These are phyloP conservation scores for Tachyglossus aculeatus DNA, from an alignment of 2,797 vertebrate species.

Conservation along the genomic window DNA sequence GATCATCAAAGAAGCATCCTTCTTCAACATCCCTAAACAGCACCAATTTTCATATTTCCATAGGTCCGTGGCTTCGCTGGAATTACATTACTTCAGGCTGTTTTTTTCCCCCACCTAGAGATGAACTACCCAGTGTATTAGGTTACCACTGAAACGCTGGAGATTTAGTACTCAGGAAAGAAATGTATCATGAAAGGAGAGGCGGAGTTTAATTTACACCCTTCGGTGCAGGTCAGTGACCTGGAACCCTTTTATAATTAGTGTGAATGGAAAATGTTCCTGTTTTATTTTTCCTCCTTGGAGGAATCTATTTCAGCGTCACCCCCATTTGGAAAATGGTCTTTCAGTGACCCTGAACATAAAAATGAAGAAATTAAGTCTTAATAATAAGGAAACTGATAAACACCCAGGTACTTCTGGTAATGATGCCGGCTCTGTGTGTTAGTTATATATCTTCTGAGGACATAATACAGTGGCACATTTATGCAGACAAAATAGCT, in stretches of 20 bases:
- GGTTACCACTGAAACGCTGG: conserved; percentile 48
- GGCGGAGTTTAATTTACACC: conserved; percentile 58
- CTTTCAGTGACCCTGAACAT: conserved; percentile 20
- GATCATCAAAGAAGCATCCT: no score
- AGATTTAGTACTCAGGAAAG: conserved; percentile 62
- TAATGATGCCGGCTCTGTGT: no score
- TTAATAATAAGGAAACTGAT: conserved; percentile 11
- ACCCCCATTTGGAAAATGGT: conserved; percentile 36
- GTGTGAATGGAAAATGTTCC: conserved; percentile 53
- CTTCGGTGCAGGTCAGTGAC: conserved; percentile 52
- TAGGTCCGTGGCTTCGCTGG: conserved; percentile 32
- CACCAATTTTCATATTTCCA: no score
- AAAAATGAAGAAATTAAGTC: conserved; percentile 30
- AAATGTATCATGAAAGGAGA: conserved; percentile 59
- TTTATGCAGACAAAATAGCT: no score
- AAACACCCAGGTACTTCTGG: no score
- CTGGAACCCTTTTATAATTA: conserved; percentile 62
- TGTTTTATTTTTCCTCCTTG: conserved; percentile 38
- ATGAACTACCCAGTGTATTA: conserved; percentile 49
- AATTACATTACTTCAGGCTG: no score
- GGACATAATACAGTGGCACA: no score
- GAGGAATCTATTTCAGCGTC: conserved; percentile 45
- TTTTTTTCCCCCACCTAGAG: conserved; percentile 50
- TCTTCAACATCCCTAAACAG: no score
- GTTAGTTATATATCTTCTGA: no score